Evolutionary conservation across 2,113 vertebrate genomes (phyloP).

Genomic region (Thryonomys swinderianus): DNA sequence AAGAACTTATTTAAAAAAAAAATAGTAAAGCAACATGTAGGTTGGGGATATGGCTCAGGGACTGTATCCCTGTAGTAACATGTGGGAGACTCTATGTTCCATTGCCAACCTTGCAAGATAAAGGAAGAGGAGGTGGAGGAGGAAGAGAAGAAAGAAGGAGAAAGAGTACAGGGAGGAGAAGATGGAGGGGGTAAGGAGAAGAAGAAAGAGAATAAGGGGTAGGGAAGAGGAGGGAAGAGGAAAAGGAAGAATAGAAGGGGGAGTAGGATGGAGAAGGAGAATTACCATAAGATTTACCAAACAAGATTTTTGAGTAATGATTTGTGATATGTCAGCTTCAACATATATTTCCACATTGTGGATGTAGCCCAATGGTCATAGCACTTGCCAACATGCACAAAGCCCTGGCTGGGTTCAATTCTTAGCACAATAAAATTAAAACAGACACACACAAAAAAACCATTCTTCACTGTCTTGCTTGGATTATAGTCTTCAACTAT

Average conservation of each 20-base stretch:
- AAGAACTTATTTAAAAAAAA: not conserved
- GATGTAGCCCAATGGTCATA: not conserved
- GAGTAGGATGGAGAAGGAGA: not conserved
- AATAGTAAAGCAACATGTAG: not conserved
- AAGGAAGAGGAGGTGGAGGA: no score
- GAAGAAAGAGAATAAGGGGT: not conserved
- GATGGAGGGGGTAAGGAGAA: not conserved
- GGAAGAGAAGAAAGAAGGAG: not conserved
- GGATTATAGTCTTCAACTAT: not conserved
- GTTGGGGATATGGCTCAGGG: no score
- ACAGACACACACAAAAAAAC: not conserved
- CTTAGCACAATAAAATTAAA: not conserved
- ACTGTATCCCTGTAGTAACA: no score
- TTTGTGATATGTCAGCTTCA: not conserved
- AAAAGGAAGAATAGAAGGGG: not conserved
- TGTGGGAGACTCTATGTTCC: not conserved
- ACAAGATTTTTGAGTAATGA: not conserved
- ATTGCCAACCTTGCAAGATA: not conserved
- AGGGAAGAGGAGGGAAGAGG: not conserved
- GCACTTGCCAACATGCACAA: not conserved
- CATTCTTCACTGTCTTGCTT: not conserved
- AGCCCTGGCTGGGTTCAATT: not conserved
- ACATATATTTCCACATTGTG: not conserved
- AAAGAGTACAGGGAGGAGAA: not conserved
- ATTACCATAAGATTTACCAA: not conserved